Percentiles rank a stretch among this genome's conserved stretches.
phyloP scores from a whole-genome alignment of 30 jellyfish, hydroid and myxozoan genomes.

The Nemopilema nomurai region DNA sequence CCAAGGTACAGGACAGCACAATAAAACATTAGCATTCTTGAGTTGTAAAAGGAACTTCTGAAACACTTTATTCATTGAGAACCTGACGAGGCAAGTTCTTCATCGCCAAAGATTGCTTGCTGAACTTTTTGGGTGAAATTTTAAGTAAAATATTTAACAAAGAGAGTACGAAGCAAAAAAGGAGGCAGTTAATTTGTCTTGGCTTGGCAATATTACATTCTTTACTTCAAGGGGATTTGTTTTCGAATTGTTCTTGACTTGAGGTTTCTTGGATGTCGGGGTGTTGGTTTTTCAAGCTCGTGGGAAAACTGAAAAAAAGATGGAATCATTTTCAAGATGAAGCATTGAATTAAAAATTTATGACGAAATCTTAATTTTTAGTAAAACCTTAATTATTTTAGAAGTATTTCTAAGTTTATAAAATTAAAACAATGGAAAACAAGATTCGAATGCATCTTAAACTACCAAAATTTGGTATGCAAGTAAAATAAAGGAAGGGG shows the following conservation, averaged over 20 bases:
- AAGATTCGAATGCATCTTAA: too few species aligned
- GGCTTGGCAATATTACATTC: not conserved
- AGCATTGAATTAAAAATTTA: not conserved
- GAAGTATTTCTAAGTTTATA: not conserved
- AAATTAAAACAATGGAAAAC: not conserved
- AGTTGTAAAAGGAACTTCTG: too few species aligned
- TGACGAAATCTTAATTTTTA: not conserved
- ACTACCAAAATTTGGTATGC: too few species aligned
- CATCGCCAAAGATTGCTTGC: not conserved
- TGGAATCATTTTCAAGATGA: not conserved
- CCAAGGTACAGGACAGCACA: not conserved
- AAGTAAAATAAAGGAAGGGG: too few species aligned
- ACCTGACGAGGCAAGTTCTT: slow-evolving; percentile 1
- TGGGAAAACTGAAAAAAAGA: slow-evolving; percentile 77
- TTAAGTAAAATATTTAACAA: too few species aligned
- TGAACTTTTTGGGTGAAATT: slow-evolving; percentile 14
- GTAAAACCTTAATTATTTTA: not conserved
- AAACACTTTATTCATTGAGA: too few species aligned
- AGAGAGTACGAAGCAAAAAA: not conserved
- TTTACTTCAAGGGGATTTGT: slow-evolving; percentile 21
- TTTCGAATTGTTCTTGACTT: slow-evolving; percentile 14
- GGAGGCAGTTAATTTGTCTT: not conserved
- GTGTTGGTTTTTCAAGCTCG: slow-evolving; percentile 90
- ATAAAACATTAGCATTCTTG: too few species aligned
- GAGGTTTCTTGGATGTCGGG: slow-evolving; percentile 57